Conservation (phyloP, 2,888 invertebrate genomes). For the Blera fallax region DNA sequence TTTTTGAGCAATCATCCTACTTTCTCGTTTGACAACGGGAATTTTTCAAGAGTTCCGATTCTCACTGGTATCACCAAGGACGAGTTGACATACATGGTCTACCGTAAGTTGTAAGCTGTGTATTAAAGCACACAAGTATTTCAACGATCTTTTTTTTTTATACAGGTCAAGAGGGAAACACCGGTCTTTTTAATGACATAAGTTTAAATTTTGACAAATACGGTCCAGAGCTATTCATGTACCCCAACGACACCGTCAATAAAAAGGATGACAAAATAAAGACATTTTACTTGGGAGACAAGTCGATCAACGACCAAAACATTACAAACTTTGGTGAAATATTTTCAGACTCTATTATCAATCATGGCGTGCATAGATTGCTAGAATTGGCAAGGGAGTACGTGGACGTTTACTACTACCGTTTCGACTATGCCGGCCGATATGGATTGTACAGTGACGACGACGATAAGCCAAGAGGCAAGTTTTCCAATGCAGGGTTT, state of each 20-base stretch:
- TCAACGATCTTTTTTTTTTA: not conserved
- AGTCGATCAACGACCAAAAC: constrained; percentile 35
- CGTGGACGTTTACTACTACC: constrained; percentile 84
- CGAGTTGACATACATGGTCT: constrained; percentile 82
- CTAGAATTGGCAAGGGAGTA: constrained; percentile 83
- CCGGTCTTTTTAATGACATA: constrained; percentile 76
- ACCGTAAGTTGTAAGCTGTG: constrained; percentile 71
- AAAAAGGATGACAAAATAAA: not conserved
- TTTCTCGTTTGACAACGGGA: constrained; percentile 82
- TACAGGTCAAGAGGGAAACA: constrained; percentile 74
- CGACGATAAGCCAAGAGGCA: constrained; percentile 78
- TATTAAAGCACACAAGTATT: too few species aligned
- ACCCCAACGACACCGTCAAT: constrained; percentile 12
- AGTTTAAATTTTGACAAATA: constrained; percentile 76
- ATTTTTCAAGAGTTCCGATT: constrained; percentile 84
- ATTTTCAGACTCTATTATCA: constrained; percentile 84
- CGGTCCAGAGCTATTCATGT: constrained; percentile 80
- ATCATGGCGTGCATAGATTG: constrained; percentile 84
- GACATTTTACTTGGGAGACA: constrained; percentile 73
- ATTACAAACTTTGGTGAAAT: constrained; percentile 79
- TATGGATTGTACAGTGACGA: constrained; percentile 82
- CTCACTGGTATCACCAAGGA: constrained; percentile 85
- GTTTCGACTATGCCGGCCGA: constrained; percentile 84
- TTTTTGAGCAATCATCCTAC: constrained; percentile 84
- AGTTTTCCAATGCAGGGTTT: not conserved